Evolutionary conservation across 2,113 vertebrate species (phyloP), one percentile per base, ranked within the genome.

Genomic region (Cricetomys ansorgei): DNA sequence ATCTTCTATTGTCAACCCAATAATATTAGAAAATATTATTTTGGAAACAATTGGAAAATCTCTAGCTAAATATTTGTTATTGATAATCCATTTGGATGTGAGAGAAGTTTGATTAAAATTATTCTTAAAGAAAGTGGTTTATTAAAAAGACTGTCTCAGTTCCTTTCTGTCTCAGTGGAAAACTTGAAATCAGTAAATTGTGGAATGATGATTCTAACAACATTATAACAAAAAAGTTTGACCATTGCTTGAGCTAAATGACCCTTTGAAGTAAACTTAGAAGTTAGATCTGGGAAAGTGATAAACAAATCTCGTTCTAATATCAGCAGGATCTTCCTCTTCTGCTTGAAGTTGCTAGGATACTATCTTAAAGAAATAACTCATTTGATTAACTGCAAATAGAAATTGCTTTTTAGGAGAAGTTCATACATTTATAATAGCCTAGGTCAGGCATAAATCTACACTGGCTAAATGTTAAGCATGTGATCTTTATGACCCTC

Each of bases 361-460:
- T 98, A 98, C 98, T 98, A 98, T 98, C 98, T 97, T 98, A 98
- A 98, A 98, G 95, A 98, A 97, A 98, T 96, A 98, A 98, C 92
- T 98, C 90, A 96, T 97, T 98, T 98, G 98, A 98, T 98, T 98
- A 98, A 98, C 98, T 98, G 98, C 97, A 98, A 98, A 98, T 97
- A 97, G 95, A 98, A 97, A 98, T 95, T 92, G 31, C 80, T 94
- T 98, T 96, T 98, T 48, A 0, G 67, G 96, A 97, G 97, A 98
- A 97, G 75, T 98, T 97, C 97, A 98, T 98, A 95, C 95, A 98
- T 98, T 98, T 98, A 95, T 97, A 98, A 97, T 97, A 98, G 97
- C 92, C 92, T 70, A 96, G 96, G 75, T 94, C 89, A 97, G 97
- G 83, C 72, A 95, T 95, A 96, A 93, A 94, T 97, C 96, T 95